These are phyloP conservation scores for Crotophaga sulcirostris DNA, from an alignment of 2,113 vertebrate genomes.

Conservation along the genomic window DNA sequence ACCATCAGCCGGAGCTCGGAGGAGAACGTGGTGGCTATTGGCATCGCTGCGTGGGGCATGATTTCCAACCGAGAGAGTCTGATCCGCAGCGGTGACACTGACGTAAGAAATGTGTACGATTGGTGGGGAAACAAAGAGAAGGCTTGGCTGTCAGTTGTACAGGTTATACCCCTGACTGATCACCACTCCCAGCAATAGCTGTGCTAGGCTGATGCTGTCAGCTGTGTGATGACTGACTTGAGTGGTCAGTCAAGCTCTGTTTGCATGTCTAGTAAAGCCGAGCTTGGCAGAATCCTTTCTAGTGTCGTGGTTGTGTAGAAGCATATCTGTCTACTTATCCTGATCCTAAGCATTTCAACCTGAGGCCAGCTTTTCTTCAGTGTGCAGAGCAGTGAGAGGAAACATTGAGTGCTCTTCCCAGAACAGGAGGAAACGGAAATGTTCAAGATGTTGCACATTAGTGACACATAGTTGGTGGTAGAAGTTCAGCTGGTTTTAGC, in stretches of 20 bases:
- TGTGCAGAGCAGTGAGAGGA: fast-evolving
- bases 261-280: neutral
- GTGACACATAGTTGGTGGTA: no score
- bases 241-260: neutral
- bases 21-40: constrained; percentile 80
- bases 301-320: neutral
- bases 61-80: constrained; percentile 78
- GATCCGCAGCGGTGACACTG: constrained; percentile 21
- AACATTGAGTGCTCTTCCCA: neutral
- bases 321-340: neutral
- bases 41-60: constrained; percentile 82
- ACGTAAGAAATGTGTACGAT: neutral
- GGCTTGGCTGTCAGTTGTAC: neutral
- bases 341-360: neutral
- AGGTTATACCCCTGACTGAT: neutral
- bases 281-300: neutral
- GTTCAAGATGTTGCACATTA: neutral
- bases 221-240: neutral
- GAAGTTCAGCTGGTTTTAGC: neutral
- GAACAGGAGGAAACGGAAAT: neutral
- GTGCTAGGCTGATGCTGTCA: neutral
- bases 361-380: neutral
- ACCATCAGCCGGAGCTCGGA: constrained; percentile 80
- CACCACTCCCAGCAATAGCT: fast-evolving
- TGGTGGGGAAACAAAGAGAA: neutral